Evolutionary conservation across 2,113 vertebrate species (phyloP), one percentile per base, ranked within the genome.

Genomic region (Entomyzon cyanotis): DNA sequence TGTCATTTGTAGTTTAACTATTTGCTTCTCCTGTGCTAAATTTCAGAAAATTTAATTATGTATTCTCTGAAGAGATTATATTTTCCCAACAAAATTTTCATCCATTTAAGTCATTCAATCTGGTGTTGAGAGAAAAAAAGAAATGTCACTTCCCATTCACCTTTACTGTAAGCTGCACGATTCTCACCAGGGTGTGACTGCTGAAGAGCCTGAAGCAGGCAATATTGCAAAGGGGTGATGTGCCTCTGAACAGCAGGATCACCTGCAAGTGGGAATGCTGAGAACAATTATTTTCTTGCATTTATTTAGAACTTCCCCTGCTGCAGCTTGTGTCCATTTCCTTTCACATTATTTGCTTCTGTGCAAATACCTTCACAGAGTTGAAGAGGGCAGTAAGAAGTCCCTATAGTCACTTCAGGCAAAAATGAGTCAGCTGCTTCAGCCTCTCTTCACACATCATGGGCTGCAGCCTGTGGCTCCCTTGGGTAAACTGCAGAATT

Each of bases 151-250:
- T 90, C 41, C 41, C n/a, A 28, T 63, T 85, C 52, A 68, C 9
- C 27, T 91, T 62, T 37, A 68, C 33, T 46, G 15, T 58, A 67
- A 62, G 28, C 46, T 30, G 22, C 11, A 5, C 18, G 11, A 64
- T 71, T 67, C 41, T 65, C 42, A 23, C 11, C 2, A 5, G 42
- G 28, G 44, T 0, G 0, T 22, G n/a, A 87, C 37, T 64, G 11
- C 42, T n/a, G 60, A 87, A 42, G 39, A 78, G 23, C 5, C 59
- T 59, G 47, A 46, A 78, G 56, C 12, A 81, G 33, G n/a, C 31
- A 78, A 44, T 37, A 17, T 13, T 25, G 25, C 75, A 78, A 87
- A 37, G 22, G 11, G 12, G 12, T 49, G 73, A 87, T 0, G 0
- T 4, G 2, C 21, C 30, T 42, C 64, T 84, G 65, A 75, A 75